phyloP scores from a whole-genome alignment of 2,797 vertebrate species.

The Huso huso region DNA sequence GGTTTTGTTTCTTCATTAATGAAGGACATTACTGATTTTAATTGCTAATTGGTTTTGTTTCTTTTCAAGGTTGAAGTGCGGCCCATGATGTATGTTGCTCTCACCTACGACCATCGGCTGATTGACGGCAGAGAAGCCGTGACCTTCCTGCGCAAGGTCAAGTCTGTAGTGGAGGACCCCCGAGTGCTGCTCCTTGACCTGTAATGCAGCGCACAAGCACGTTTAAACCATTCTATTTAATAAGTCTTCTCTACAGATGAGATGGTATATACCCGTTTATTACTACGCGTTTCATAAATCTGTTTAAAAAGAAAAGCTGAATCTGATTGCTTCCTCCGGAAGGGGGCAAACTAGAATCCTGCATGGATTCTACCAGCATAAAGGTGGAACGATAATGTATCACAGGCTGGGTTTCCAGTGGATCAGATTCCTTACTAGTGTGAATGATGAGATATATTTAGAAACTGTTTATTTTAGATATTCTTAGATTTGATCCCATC shows the following conservation, averaged over 20 bases:
- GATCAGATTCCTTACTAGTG: constrained; percentile 10
- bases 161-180: constrained; percentile 93
- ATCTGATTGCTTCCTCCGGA: constrained; percentile 8
- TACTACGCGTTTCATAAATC: constrained; percentile 40
- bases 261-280: constrained; percentile 38
- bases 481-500: constrained; percentile 20
- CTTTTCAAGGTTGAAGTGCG: constrained; percentile 79
- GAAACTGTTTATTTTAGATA: constrained; percentile 21
- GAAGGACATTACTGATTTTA: too few species aligned
- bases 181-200: constrained; percentile 89
- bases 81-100: constrained; percentile 97
- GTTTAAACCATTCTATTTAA: constrained; percentile 35
- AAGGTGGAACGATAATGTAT: constrained; percentile 15
- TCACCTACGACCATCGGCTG: constrained; percentile 94
- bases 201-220: constrained; percentile 59
- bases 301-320: constrained; percentile 30
- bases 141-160: constrained; percentile 95
- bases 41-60: too few species aligned
- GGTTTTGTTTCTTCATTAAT: too few species aligned
- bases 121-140: constrained; percentile 97
- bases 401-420: constrained; percentile 14
- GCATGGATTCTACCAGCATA: constrained; percentile 28
- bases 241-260: constrained; percentile 28
- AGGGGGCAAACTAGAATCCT: constrained; percentile 27
- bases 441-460: constrained; percentile 1